Evolutionary conservation across 2,113 vertebrate genomes (phyloP).

Genomic region (Clarias gariepinus): DNA sequence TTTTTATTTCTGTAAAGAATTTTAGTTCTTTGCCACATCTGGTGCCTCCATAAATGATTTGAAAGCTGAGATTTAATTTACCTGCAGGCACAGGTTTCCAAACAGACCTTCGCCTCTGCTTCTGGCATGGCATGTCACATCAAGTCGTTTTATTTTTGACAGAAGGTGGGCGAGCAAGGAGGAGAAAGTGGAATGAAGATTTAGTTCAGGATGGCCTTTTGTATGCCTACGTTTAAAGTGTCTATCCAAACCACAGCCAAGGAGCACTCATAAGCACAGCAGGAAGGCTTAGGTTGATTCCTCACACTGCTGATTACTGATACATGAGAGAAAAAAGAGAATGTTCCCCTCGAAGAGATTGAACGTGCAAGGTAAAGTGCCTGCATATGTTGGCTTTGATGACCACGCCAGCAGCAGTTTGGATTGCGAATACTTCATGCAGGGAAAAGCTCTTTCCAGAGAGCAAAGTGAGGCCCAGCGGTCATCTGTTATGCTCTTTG

Average conservation of each 20-base stretch:
- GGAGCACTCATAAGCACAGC: constrained; percentile 46
- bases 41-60: background rate
- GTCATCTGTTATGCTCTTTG: constrained; percentile 38
- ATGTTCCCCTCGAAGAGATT: background rate
- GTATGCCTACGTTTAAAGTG: constrained; percentile 59
- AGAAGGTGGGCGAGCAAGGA: constrained; percentile 56
- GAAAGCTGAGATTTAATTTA: constrained; percentile 19
- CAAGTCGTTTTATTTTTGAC: constrained; percentile 47
- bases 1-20: background rate
- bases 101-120: constrained; percentile 17
- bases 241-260: constrained; percentile 56
- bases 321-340: constrained; percentile 13
- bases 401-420: constrained; percentile 5
- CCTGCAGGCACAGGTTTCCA: constrained; percentile 16
- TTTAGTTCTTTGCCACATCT: background rate
- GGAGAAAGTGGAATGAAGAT: constrained; percentile 66
- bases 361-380: constrained; percentile 26
- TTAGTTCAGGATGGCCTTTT: constrained; percentile 64
- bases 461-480: constrained; percentile 3
- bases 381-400: constrained; percentile 33
- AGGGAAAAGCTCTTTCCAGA: constrained; percentile 28
- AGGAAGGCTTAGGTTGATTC: constrained; percentile 55
- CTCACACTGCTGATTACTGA: constrained; percentile 43
- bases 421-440: background rate
- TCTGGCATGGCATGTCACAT: constrained; percentile 30